Conservation (phyloP, 2,797 vertebrate species). For the Oreortyx pictus region DNA sequence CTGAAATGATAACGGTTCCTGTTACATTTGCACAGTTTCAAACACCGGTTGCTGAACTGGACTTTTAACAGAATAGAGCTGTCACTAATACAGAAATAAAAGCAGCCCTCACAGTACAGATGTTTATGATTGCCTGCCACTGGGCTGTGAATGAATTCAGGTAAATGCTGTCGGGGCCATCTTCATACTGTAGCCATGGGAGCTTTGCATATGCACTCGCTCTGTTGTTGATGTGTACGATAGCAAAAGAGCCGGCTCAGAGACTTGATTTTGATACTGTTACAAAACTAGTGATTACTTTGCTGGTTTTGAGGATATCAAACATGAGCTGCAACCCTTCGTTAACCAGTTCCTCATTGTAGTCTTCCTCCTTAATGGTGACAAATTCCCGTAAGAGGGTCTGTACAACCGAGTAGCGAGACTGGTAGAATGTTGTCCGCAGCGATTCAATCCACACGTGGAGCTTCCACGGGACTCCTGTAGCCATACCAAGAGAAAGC, state of each 20-base stretch:
- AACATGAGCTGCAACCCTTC: conserved; percentile 93
- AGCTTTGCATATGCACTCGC: fast-evolving
- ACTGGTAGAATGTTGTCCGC: conserved; percentile 90
- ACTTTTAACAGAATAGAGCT: neutral
- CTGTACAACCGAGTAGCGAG: conserved; percentile 87
- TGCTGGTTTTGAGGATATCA: conserved; percentile 89
- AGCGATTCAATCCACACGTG: conserved; percentile 96
- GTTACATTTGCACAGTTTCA: neutral
- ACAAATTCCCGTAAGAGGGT: conserved; percentile 91
- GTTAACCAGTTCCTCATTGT: conserved; percentile 90
- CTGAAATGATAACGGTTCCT: fast-evolving
- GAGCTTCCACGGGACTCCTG: conserved; percentile 96
- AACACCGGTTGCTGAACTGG: neutral
- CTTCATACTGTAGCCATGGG: neutral
- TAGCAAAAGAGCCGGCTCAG: neutral
- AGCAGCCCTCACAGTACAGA: too few relatives aligned
- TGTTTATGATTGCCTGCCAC: neutral
- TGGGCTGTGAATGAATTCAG: neutral
- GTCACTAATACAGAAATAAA: neutral
- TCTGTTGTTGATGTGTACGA: neutral
- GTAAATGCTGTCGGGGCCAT: neutral
- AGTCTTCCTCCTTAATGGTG: conserved; percentile 93
- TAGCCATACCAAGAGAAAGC: neutral
- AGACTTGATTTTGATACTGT: neutral
- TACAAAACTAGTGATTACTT: conserved; percentile 77